A percentile compares a stretch with the other conserved stretches of the same genome.
Conservation (phyloP, 2,113 vertebrate species). For the Erythrocercus mccallii region DNA sequence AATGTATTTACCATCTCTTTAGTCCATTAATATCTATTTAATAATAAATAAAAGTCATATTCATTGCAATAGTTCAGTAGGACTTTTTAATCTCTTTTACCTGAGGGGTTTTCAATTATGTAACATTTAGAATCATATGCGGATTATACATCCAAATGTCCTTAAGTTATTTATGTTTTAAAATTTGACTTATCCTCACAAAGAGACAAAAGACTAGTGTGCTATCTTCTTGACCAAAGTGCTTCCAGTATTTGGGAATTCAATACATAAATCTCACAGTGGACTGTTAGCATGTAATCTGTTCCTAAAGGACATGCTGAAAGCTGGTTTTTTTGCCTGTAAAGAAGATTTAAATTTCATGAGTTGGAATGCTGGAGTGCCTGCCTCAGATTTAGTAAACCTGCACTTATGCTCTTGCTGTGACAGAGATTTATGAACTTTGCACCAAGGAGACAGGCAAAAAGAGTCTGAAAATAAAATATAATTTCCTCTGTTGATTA, state of each 20-base stretch:
- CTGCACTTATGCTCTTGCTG: background rate
- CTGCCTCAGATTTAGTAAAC: background rate
- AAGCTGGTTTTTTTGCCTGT: background rate
- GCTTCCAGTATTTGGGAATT: background rate
- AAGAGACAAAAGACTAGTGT: background rate
- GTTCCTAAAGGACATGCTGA: background rate
- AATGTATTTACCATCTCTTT: constrained; percentile 20
- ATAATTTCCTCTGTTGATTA: background rate
- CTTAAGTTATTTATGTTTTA: background rate
- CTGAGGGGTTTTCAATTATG: background rate
- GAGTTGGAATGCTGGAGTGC: background rate
- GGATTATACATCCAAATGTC: background rate
- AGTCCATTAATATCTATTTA: background rate
- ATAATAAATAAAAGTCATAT: constrained; percentile 13
- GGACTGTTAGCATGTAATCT: background rate
- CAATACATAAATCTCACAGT: background rate
- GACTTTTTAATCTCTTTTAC: background rate
- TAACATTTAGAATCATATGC: background rate
- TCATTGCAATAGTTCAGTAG: background rate
- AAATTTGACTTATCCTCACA: background rate
- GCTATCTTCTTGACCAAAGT: background rate
- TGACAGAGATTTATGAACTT: background rate
- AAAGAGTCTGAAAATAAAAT: background rate
- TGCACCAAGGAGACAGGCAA: background rate
- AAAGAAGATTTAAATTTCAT: background rate